These are phyloP conservation scores for Zaprionus nigranus DNA, from an alignment of 1,140 invertebrate species.

Conservation along the genomic window DNA sequence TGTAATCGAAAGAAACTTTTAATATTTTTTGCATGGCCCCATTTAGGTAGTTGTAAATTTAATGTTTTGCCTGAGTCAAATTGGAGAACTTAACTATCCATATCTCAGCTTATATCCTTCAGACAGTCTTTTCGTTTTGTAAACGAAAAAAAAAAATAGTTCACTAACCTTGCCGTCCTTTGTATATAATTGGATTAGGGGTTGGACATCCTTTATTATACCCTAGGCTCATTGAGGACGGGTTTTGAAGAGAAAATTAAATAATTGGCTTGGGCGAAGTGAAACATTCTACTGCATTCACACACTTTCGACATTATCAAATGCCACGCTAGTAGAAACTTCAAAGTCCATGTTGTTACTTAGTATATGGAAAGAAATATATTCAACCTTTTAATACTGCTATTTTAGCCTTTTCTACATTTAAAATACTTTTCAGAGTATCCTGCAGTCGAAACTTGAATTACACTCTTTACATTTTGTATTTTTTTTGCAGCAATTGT, in stretches of 20 bases:
- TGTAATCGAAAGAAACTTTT: neutral
- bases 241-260: neutral
- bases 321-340: no score
- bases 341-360: neutral
- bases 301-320: neutral
- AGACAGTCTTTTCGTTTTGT: neutral
- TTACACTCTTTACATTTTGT: neutral
- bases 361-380: neutral
- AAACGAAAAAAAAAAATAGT: neutral
- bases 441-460: neutral
- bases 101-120: neutral
- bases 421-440: neutral
- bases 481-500: conserved; percentile 27
- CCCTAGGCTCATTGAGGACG: neutral
- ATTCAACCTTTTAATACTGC: neutral
- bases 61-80: neutral
- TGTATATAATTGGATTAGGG: neutral
- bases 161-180: neutral
- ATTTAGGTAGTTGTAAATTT: neutral
- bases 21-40: neutral
- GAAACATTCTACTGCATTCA: neutral
- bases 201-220: neutral
- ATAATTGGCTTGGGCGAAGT: neutral
- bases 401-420: neutral
- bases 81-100: neutral